These are phyloP conservation scores for Burhinus bistriatus DNA, from an alignment of 2,113 vertebrate species.

Conservation along the genomic window DNA sequence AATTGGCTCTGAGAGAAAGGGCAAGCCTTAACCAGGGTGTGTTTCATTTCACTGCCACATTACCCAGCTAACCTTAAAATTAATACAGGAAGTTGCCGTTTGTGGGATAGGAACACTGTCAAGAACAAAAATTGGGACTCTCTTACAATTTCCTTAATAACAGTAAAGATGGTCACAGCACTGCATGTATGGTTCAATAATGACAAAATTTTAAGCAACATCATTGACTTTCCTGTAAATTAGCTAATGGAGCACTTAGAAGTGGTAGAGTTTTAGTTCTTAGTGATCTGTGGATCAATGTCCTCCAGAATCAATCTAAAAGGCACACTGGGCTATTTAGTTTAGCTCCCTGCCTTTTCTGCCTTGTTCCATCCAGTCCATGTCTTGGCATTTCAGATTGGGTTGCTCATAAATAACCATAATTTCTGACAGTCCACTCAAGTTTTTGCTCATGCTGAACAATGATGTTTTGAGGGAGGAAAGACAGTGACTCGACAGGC, in stretches of 20 bases:
- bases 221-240: neutral
- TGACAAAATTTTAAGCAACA: neutral
- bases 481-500: neutral
- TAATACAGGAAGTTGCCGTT: neutral
- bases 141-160: neutral
- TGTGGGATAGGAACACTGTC: neutral
- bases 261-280: neutral
- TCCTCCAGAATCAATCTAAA: neutral
- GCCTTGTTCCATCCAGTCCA: neutral
- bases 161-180: neutral
- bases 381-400: neutral
- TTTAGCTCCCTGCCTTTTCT: neutral
- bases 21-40: neutral
- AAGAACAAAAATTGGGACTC: neutral
- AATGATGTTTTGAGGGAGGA: neutral
- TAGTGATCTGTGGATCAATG: neutral
- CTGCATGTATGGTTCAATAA: neutral
- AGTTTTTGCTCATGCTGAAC: neutral
- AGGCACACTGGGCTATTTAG: neutral
- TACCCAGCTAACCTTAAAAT: neutral
- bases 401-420: neutral
- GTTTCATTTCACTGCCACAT: neutral
- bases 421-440: neutral
- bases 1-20: neutral
- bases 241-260: neutral